Evolutionary conservation across 2,113 vertebrate species (phyloP).

Genomic region (Mugil cephalus): DNA sequence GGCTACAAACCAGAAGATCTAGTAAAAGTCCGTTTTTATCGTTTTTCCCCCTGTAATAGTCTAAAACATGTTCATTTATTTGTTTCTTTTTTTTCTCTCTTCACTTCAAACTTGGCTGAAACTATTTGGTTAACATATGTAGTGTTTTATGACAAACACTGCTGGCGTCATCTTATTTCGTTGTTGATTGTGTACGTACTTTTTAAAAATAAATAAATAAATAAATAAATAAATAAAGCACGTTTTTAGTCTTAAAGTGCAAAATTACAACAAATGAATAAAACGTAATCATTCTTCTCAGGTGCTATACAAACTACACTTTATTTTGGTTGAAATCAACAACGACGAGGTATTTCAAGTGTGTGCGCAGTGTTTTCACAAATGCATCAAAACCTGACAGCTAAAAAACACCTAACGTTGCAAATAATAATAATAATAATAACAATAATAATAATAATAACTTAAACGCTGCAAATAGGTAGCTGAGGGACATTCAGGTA

Average conservation of each 20-base stretch:
- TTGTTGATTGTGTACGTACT: too few relatives aligned
- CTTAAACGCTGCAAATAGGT: slow-evolving; percentile 79
- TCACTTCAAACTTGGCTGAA: background rate
- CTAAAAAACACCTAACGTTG: slow-evolving; percentile 49
- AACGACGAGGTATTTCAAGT: slow-evolving; percentile 81
- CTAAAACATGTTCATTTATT: background rate
- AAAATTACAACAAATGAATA: background rate
- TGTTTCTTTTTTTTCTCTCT: too few relatives aligned
- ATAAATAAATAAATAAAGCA: too few relatives aligned
- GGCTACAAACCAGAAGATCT: slow-evolving; percentile 28
- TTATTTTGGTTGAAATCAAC: slow-evolving; percentile 63
- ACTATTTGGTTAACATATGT: background rate
- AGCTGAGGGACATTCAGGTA: slow-evolving; percentile 83
- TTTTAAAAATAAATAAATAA: too few relatives aligned
- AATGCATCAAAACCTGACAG: slow-evolving; percentile 54
- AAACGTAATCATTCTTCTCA: slow-evolving; percentile 3
- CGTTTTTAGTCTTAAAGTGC: too few relatives aligned
- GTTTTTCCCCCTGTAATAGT: slow-evolving; percentile 1
- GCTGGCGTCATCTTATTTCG: too few relatives aligned
- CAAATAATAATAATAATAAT: slow-evolving; percentile 70
- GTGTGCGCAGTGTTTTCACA: slow-evolving; percentile 85
- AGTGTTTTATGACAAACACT: too few relatives aligned
- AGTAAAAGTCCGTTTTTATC: slow-evolving; percentile 9
- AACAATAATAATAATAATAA: slow-evolving; percentile 71
- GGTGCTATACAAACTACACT: slow-evolving; percentile 68